Evolutionary conservation across 2,888 invertebrate species (phyloP).

Genomic region (Noctua janthina): DNA sequence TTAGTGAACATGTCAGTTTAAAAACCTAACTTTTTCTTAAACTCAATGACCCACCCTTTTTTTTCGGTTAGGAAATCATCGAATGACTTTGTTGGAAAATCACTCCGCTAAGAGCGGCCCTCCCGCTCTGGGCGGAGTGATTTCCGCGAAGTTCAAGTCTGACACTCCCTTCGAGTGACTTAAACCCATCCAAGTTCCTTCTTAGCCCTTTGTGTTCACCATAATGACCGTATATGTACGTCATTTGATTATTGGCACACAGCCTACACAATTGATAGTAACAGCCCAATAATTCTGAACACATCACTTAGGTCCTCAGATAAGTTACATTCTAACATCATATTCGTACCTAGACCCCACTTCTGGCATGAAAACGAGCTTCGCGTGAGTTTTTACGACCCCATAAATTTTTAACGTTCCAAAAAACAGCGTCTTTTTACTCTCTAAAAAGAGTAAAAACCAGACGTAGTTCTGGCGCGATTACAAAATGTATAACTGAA

Average conservation of each 20-base stretch:
- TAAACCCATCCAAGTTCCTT: too few species aligned
- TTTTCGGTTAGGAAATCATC: too few species aligned
- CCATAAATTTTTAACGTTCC: conserved; percentile 87
- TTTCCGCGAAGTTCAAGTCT: too few species aligned
- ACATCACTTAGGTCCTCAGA: conserved; percentile 68
- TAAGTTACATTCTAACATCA: conserved; percentile 80
- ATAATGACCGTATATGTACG: too few species aligned
- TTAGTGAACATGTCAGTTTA: too few species aligned
- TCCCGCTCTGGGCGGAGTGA: too few species aligned
- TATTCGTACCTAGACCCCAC: conserved; percentile 78
- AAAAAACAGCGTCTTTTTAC: conserved; percentile 83
- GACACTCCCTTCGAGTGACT: too few species aligned
- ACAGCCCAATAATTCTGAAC: conserved; percentile 60
- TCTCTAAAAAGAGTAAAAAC: conserved; percentile 75
- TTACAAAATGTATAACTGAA: conserved; percentile 70
- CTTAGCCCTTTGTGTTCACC: too few species aligned
- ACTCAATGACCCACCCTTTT: too few species aligned
- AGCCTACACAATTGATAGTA: conserved; percentile 36
- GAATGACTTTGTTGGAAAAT: too few species aligned
- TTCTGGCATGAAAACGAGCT: conserved; percentile 79
- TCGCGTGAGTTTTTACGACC: conserved; percentile 84
- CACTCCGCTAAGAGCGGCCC: too few species aligned
- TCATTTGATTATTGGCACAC: conserved; percentile 11
- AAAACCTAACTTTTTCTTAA: too few species aligned
- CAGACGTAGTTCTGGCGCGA: conserved; percentile 72